Percentiles rank a stretch among this genome's conserved stretches.
Conservation (phyloP, 2,113 vertebrate genomes). For the Callocephalon fimbriatum region DNA sequence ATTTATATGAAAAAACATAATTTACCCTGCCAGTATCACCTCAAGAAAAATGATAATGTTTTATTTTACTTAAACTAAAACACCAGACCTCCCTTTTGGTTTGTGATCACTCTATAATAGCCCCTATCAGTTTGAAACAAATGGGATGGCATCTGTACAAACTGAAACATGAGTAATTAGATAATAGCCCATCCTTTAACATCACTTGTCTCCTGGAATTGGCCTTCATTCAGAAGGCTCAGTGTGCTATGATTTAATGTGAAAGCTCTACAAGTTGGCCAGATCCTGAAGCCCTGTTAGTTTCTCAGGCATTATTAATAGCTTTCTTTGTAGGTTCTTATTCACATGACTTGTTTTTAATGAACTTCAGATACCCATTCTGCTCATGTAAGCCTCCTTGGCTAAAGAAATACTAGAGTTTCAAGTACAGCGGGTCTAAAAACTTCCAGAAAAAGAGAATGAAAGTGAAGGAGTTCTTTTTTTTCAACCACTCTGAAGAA, state of each 20-base stretch:
- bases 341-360: slow-evolving; percentile 59
- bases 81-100: not conserved
- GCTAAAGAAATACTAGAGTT: not conserved
- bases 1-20: not conserved
- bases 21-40: not conserved
- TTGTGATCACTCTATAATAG: slow-evolving; percentile 13
- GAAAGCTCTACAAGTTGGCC: not conserved
- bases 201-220: not conserved
- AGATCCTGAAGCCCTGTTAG: slow-evolving; percentile 4
- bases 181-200: not conserved
- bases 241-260: slow-evolving; percentile 30
- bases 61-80: slow-evolving; percentile 18
- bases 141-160: slow-evolving; percentile 3
- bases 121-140: not conserved
- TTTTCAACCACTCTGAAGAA: not conserved
- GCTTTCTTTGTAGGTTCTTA: not conserved
- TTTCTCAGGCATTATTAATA: slow-evolving; percentile 56
- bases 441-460: not conserved
- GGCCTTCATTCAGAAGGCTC: not conserved
- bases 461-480: not conserved
- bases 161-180: not conserved
- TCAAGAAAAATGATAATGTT: not conserved
- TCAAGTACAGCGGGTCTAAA: not conserved
- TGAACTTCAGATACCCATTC: not conserved
- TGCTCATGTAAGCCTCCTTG: not conserved